Evolutionary conservation across 2,888 invertebrate species (phyloP).

Genomic region (Timema podura): DNA sequence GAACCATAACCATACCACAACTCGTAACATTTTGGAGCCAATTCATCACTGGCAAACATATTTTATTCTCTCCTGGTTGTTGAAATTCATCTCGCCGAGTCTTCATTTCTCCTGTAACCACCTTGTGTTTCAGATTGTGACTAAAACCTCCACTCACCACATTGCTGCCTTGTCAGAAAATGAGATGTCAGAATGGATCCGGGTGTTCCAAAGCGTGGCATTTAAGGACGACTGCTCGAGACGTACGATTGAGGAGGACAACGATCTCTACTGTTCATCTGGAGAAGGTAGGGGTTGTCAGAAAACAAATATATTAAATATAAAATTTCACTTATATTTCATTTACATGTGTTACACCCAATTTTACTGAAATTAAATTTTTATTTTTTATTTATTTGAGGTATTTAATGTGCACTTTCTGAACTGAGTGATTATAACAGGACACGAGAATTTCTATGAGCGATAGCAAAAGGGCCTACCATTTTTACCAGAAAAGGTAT

Average conservation of each 20-base stretch:
- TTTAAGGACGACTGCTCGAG: constrained; percentile 64
- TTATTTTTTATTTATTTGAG: too few species aligned
- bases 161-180: constrained; percentile 61
- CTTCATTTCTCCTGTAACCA: constrained; percentile 2
- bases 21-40: background rate
- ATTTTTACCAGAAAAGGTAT: too few species aligned
- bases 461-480: too few species aligned
- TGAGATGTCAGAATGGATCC: constrained; percentile 73
- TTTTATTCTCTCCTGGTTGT: background rate
- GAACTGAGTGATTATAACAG: too few species aligned
- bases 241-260: constrained; percentile 75
- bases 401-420: too few species aligned
- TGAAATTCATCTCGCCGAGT: background rate
- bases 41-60: background rate
- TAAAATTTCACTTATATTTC: too few species aligned
- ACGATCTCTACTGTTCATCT: constrained; percentile 82
- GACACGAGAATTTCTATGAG: too few species aligned
- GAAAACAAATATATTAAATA: too few species aligned
- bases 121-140: constrained; percentile 55
- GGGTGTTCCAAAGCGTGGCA: constrained; percentile 74
- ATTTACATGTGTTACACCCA: too few species aligned
- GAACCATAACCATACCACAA: too few species aligned
- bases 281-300: constrained; percentile 52
- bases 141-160: constrained; percentile 60
- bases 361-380: too few species aligned